Base-by-base conservation (phyloP, 2,888 invertebrate genomes). In the Drosophila suboccidentalis region DNA sequence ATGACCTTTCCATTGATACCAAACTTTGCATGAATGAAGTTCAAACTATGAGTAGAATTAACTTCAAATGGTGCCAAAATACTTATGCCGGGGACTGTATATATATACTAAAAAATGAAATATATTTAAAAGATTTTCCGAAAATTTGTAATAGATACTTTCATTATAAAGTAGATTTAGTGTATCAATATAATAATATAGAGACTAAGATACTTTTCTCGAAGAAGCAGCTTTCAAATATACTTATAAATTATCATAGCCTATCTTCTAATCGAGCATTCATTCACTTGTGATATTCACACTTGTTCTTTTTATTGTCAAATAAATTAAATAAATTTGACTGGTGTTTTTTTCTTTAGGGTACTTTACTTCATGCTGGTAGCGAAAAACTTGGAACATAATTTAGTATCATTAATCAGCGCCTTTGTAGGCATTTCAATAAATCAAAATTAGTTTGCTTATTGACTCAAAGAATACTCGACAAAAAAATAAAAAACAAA, bases 371-470 rank as follows among this genome's bases (percentile, higher is more conserved):
- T 2, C 32, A 65, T 73, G 58, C 61, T 68, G 72, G 67, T 73
- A 58, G 57, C 8, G 10, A 15, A n/a, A n/a, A 19, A 34, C 61
- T 44, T 22, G 32, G 61, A 63, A 32, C 61, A 22, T n/a, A 41
- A 32, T 43, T 51, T 13, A 8, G 11, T 39, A 53, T 19, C 68
- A 77, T 77, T 78, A 67, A 78, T 78, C 75, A 78, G 55, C 76
- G 75, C 17, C 67, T 76, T 69, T 62, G 72, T 62, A 69, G 60
- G 74, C 66, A 49, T 39, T 44, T 53, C 55, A 71, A 84, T 84
- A 88, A 84, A 84, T 84, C 88, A 84, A 86, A 78, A 86, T 88
- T 73, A 80, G 76, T 75, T 78, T 70, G 66, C 50, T 66, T 68
- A 76, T 75, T 79, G 68, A 61, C 43, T 15, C 22, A 39, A 53